Evolutionary conservation across 2,113 vertebrate species (phyloP).

Genomic region (Silurus asotus): DNA sequence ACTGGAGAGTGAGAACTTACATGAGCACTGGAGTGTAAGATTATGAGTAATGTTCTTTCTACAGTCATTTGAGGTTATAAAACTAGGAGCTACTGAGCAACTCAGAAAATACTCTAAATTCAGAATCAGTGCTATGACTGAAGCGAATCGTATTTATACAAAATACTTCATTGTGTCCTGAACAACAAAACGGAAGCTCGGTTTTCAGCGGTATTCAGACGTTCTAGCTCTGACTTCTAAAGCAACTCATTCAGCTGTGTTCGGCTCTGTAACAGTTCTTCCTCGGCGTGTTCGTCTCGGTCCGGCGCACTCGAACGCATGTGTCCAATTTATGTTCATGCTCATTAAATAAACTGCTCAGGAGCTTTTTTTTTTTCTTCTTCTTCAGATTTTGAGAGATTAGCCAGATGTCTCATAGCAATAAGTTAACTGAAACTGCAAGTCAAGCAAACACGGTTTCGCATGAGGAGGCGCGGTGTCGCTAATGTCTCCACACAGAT

Average conservation of each 20-base stretch:
- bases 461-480: conserved; percentile 16
- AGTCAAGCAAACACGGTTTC: conserved; percentile 23
- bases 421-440: conserved; percentile 27
- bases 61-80: no score
- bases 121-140: no score
- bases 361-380: conserved; percentile 13
- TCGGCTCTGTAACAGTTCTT: not conserved
- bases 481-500: conserved; percentile 13
- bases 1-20: no score
- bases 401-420: conserved; percentile 32
- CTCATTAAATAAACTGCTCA: conserved; percentile 35
- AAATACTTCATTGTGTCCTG: not conserved
- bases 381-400: conserved; percentile 9
- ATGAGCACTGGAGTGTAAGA: no score
- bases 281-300: not conserved
- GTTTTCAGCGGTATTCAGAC: not conserved
- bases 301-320: conserved; percentile 4
- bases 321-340: conserved; percentile 33
- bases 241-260: not conserved
- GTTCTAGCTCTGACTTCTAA: not conserved
- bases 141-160: no score
- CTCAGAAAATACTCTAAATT: no score
- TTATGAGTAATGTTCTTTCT: no score
- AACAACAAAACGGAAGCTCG: no score
- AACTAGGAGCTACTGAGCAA: no score